Evolutionary conservation across 2,888 invertebrate species (phyloP).

Genomic region (Cataglyphis cursor): DNA sequence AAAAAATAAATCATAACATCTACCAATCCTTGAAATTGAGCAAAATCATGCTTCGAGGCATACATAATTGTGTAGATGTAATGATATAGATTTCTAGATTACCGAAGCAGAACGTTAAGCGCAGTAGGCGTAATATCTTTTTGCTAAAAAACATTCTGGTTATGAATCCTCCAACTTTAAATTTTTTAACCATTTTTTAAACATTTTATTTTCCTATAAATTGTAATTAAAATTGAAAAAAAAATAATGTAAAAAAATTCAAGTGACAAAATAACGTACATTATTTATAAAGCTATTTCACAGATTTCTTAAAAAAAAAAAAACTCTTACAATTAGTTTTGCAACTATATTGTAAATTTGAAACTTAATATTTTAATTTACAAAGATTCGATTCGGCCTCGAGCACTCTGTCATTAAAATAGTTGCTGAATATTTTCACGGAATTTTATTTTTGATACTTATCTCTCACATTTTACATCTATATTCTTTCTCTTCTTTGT

Average conservation of each 20-base stretch:
- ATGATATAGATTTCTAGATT: neutral
- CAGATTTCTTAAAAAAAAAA: neutral
- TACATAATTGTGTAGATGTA: neutral
- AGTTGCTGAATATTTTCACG: neutral
- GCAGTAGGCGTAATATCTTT: constrained; percentile 1
- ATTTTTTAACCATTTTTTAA: neutral
- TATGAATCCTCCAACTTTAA: neutral
- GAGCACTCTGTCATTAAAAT: neutral
- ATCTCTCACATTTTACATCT: neutral
- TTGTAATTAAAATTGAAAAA: neutral
- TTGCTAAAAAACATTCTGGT: constrained; percentile 7
- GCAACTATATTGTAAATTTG: neutral
- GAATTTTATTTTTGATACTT: neutral
- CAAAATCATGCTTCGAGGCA: neutral
- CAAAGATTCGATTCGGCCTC: neutral
- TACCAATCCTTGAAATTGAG: neutral
- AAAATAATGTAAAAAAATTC: too few species aligned
- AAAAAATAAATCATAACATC: neutral
- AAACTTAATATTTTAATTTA: neutral
- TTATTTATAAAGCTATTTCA: neutral
- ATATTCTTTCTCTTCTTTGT: neutral
- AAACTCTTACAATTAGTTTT: neutral
- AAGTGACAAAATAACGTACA: too few species aligned
- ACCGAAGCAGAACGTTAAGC: neutral
- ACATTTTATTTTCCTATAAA: neutral